Conservation (phyloP, 2,113 vertebrate species). For the Saguinus imperator region DNA sequence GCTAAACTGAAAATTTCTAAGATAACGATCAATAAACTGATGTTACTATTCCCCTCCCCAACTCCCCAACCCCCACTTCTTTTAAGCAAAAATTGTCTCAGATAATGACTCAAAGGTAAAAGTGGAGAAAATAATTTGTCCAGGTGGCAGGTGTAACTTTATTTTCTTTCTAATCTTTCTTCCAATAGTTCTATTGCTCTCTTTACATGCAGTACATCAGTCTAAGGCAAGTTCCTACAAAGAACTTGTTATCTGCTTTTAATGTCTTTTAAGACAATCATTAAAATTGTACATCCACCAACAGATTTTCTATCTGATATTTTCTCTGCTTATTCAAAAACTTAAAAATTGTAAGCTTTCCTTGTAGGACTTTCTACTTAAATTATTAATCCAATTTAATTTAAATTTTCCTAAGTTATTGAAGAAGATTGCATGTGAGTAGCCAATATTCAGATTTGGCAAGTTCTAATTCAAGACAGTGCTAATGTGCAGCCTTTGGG, state of each 20-base stretch:
- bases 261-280: constrained; percentile 50
- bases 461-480: constrained; percentile 68
- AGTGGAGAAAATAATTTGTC: not conserved
- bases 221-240: not conserved
- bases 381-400: constrained; percentile 84
- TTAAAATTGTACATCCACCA: not conserved
- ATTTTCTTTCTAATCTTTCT: not conserved
- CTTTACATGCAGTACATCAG: not conserved
- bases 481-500: constrained; percentile 57
- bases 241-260: not conserved
- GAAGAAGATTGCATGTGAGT: constrained; percentile 73
- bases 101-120: not conserved
- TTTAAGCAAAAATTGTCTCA: not conserved
- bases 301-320: not conserved
- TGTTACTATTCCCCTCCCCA: no score
- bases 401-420: constrained; percentile 83
- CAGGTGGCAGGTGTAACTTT: not conserved
- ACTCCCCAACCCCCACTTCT: accelerated
- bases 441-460: constrained; percentile 70
- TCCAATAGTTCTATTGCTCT: not conserved
- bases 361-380: constrained; percentile 71
- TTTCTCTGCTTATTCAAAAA: constrained; percentile 31
- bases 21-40: not conserved
- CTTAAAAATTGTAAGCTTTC: constrained; percentile 64
- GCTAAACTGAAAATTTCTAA: not conserved